These are phyloP conservation scores for Symphodus melops DNA, from an alignment of 2,113 vertebrate genomes.

Conservation along the genomic window DNA sequence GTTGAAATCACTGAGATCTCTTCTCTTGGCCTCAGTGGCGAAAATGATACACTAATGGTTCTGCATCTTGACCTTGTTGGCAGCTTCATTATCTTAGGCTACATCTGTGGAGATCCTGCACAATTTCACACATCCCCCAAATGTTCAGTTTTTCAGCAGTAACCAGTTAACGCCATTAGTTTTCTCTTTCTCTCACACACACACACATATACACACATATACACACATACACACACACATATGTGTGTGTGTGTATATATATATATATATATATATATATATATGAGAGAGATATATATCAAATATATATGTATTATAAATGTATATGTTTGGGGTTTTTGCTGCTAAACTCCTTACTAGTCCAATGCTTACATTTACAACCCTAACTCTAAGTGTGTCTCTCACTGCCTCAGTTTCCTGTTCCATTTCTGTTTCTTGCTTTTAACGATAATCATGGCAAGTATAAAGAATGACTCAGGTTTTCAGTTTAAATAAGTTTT, in stretches of 20 bases:
- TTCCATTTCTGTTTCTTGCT: background rate
- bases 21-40: background rate
- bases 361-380: background rate
- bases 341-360: slow-evolving; percentile 1
- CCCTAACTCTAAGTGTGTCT: background rate
- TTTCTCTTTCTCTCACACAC: background rate
- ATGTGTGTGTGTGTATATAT: too few relatives aligned
- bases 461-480: background rate
- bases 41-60: slow-evolving; percentile 16
- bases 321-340: too few relatives aligned
- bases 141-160: slow-evolving; percentile 4
- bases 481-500: background rate
- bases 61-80: slow-evolving; percentile 6
- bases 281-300: too few relatives aligned
- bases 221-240: too few relatives aligned
- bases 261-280: too few relatives aligned
- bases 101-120: background rate
- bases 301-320: too few relatives aligned
- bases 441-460: background rate
- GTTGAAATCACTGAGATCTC: slow-evolving; percentile 1
- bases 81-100: slow-evolving; percentile 21
- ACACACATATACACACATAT: too few relatives aligned
- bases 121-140: background rate
- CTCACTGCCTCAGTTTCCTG: slow-evolving; percentile 2
- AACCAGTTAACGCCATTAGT: background rate